Percentiles rank a stretch among this genome's conserved stretches.
phyloP scores from a whole-genome alignment of 2,888 invertebrate species.

The Nomada ruficornis region DNA sequence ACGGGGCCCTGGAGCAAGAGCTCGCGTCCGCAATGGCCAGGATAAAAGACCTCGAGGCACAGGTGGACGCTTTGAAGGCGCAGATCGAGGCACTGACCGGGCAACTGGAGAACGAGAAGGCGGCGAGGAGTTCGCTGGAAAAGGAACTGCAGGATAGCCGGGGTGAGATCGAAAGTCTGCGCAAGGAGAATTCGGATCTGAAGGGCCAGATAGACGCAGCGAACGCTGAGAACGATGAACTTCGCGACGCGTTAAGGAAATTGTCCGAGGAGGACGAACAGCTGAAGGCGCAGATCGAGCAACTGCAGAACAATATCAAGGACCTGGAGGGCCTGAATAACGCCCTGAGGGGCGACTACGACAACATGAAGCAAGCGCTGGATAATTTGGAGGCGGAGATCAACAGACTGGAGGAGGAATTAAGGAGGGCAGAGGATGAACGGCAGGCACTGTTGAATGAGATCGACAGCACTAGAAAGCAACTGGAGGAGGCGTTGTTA shows the following conservation, averaged over 20 bases:
- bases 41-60: slow-evolving; percentile 46
- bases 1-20: slow-evolving; percentile 48
- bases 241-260: slow-evolving; percentile 38
- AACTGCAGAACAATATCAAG: slow-evolving; percentile 39
- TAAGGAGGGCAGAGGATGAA: slow-evolving; percentile 30
- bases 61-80: slow-evolving; percentile 34
- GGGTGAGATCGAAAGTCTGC: slow-evolving; percentile 51
- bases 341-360: slow-evolving; percentile 46
- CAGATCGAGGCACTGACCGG: slow-evolving; percentile 26
- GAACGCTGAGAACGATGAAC: slow-evolving; percentile 49
- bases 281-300: slow-evolving; percentile 25
- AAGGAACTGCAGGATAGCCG: slow-evolving; percentile 39
- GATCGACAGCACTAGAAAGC: slow-evolving; percentile 22
- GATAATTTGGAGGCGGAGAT: slow-evolving; percentile 36
- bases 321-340: slow-evolving; percentile 48
- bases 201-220: slow-evolving; percentile 21
- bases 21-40: slow-evolving; percentile 38
- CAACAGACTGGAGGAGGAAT: slow-evolving; percentile 23
- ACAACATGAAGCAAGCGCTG: slow-evolving; percentile 41
- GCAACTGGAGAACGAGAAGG: slow-evolving; percentile 27
- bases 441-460: slow-evolving; percentile 41
- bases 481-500: slow-evolving; percentile 9
- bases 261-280: slow-evolving; percentile 45
- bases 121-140: slow-evolving; percentile 39
- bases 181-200: slow-evolving; percentile 53